A percentile compares a stretch with the other conserved stretches of the same genome.
These are phyloP conservation scores for Esox niger DNA, from an alignment of 2,113 vertebrate species.

Conservation along the genomic window DNA sequence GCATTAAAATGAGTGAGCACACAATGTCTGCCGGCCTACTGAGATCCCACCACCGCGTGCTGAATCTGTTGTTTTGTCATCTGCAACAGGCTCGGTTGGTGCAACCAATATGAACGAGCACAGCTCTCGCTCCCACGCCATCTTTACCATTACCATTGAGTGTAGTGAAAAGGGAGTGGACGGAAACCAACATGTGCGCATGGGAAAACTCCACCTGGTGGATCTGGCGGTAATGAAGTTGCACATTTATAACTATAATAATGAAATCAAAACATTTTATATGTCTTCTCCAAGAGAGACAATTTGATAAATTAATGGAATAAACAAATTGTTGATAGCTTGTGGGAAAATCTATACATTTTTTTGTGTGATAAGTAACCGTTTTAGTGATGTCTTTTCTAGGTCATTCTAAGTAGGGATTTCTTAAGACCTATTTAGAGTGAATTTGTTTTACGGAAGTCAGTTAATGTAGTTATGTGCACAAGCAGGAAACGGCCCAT, in stretches of 20 bases:
- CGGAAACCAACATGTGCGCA: slow-evolving; percentile 93
- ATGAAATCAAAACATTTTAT: background rate
- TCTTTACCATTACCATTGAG: slow-evolving; percentile 98
- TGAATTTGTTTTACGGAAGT: no score
- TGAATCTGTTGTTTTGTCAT: background rate
- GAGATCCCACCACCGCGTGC: no score
- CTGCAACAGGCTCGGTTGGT: slow-evolving; percentile 87
- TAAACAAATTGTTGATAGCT: background rate
- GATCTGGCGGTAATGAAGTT: slow-evolving; percentile 87
- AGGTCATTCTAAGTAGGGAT: no score
- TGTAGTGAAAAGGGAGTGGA: slow-evolving; percentile 96
- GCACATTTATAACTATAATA: background rate
- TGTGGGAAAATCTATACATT: no score
- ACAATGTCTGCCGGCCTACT: no score
- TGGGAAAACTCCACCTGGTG: slow-evolving; percentile 97
- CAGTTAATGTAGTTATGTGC: no score
- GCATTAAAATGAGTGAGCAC: no score
- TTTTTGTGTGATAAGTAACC: no score
- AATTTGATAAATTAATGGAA: no score
- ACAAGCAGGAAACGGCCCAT: no score
- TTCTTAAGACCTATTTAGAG: no score
- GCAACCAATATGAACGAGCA: slow-evolving; percentile 99
- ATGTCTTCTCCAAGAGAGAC: background rate
- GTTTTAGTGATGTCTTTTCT: no score
- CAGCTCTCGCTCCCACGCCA: slow-evolving; percentile 95